Evolutionary conservation across 2,888 invertebrate species (phyloP), one percentile per base, ranked within the genome.

Genomic region (Calameuta idolon): DNA sequence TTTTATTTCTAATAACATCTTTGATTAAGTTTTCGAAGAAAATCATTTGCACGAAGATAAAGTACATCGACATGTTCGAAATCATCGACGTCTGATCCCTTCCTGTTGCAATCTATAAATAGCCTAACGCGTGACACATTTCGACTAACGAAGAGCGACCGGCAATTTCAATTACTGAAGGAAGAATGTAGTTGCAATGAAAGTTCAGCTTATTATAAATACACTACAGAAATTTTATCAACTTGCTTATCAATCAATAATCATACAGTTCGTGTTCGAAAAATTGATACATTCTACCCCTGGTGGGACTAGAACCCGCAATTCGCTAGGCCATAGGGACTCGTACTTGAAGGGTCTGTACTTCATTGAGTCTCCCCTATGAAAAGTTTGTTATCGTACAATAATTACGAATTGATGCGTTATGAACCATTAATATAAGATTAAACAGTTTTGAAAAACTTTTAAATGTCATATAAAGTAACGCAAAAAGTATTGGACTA

Each of bases 281-380:
- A 55, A 9, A 55, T 23, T 2, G 3, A 35, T 35, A 55, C 23
- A 23, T 3, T 77, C 92, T 95, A 96, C 96, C 96, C 95, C 95
- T 95, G 95, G 95, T 95, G 95, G 95, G 95, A 95, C 95, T 95
- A 95, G 95, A 95, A 95, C 95, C 95, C 95, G 94, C 95, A 95
- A 94, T 95, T n/a, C n/a, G n/a, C n/a, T n/a, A 95, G 95, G 95
- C 95, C 95, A 95, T 95, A 95, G 95, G 95, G 95, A 95, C 95
- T 82, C 15, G 3, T 71, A 9, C 4, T 55, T 9, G 2, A 15
- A 0, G 23, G 5, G 1, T 55, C 9, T 23, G 23, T 23, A 2
- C 4, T 55, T 5, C 23, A 55, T 55, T 23, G 23, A 55, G 23
- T 55, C 23, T 55, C 9, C 40, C 2, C 40, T 55, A 55, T 9